A percentile compares a stretch with the other conserved stretches of the same genome.
phyloP scores from a whole-genome alignment of 2,888 invertebrate species.

The Syritta pipiens region DNA sequence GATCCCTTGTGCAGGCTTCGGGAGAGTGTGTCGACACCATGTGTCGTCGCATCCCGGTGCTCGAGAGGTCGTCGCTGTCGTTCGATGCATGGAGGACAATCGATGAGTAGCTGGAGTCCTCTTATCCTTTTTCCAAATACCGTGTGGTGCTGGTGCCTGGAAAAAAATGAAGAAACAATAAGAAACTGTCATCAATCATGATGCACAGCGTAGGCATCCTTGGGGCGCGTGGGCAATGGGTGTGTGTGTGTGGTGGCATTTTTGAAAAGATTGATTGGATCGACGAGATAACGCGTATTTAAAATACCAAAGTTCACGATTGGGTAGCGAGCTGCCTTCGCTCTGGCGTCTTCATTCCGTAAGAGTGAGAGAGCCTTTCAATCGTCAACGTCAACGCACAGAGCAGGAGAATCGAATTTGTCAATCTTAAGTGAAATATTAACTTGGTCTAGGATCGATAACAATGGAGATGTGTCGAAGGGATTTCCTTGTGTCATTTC shows the following conservation, averaged over 20 bases:
- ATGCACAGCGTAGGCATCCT: too few relatives aligned
- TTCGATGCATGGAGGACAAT: slow-evolving; percentile 3
- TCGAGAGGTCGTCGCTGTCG: too few relatives aligned
- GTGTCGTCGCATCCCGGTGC: slow-evolving; percentile 1
- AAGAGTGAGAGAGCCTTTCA: not conserved
- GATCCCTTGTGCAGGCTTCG: slow-evolving; percentile 1
- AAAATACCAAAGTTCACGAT: slow-evolving; percentile 13
- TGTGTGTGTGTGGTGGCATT: not conserved
- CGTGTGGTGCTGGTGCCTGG: too few relatives aligned
- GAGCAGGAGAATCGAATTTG: slow-evolving; percentile 1
- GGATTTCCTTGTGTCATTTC: not conserved
- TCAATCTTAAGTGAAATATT: slow-evolving; percentile 10
- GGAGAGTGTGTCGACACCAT: slow-evolving; percentile 7
- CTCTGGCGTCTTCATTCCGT: too few relatives aligned
- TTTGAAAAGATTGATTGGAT: slow-evolving; percentile 30
- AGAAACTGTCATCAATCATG: slow-evolving; percentile 26
- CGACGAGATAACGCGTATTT: slow-evolving; percentile 20
- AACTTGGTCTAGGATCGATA: not conserved
- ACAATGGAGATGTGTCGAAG: not conserved
- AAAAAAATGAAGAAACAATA: slow-evolving; percentile 12
- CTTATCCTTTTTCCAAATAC: too few relatives aligned
- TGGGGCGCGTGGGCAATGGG: not conserved
- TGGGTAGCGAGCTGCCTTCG: slow-evolving; percentile 1
- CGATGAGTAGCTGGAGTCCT: not conserved
- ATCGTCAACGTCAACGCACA: not conserved